Evolutionary conservation across 2,797 vertebrate species (phyloP).

Genomic region (Thaleichthys pacificus): DNA sequence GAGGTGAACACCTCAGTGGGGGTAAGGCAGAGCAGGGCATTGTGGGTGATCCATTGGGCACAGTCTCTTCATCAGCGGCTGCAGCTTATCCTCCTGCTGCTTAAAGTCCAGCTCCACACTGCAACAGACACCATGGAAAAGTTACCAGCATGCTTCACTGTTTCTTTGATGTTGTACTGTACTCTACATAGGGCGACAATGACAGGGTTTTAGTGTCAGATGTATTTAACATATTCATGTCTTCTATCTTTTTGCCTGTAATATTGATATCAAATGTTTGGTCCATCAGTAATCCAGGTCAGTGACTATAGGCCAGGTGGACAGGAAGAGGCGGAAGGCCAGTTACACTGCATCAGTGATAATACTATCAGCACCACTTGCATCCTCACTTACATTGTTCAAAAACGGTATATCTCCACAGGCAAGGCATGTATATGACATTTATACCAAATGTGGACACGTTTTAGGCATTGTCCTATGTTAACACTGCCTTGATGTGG

Average conservation of each 20-base stretch:
- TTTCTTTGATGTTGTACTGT: too few relatives aligned
- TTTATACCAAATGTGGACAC: neutral
- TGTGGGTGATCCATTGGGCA: conserved; percentile 89
- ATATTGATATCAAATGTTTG: conserved; percentile 12
- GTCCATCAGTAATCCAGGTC: conserved; percentile 38
- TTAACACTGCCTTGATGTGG: conserved; percentile 29
- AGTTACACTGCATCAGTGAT: neutral
- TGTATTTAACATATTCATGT: neutral
- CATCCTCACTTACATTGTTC: neutral
- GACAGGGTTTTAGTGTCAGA: neutral
- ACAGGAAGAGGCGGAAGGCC: conserved; percentile 28
- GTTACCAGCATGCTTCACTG: neutral
- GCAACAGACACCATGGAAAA: conserved; percentile 41
- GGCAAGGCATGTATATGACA: neutral
- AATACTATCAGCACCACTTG: neutral
- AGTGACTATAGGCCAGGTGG: conserved; percentile 47
- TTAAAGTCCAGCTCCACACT: conserved; percentile 99
- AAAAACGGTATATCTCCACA: neutral
- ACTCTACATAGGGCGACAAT: neutral
- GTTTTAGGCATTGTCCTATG: conserved; percentile 49
- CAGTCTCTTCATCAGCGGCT: conserved; percentile 93
- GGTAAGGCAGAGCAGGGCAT: conserved; percentile 93
- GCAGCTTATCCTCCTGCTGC: conserved; percentile 96
- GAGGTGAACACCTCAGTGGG: conserved; percentile 94
- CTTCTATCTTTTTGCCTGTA: conserved; percentile 14